These are phyloP conservation scores for Mechanitis messenoides DNA, from an alignment of 2,888 invertebrate genomes.

Conservation along the genomic window DNA sequence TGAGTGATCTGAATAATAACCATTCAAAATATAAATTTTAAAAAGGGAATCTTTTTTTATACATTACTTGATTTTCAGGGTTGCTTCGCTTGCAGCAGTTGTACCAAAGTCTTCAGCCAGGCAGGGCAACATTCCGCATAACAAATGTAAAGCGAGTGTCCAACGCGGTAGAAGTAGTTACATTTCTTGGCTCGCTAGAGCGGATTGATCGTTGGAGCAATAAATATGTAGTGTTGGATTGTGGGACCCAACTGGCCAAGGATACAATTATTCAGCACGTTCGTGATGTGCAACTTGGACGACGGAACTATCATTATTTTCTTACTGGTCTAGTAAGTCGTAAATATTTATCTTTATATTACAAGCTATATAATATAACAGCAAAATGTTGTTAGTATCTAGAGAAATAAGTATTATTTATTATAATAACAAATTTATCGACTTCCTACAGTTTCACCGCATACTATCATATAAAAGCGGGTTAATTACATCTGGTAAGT, in stretches of 20 bases:
- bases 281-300: slow-evolving; percentile 88
- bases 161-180: slow-evolving; percentile 88
- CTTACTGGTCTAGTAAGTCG: slow-evolving; percentile 90
- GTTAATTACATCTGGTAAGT: slow-evolving; percentile 6
- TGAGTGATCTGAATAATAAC: too few species aligned
- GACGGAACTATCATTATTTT: slow-evolving; percentile 93
- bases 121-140: slow-evolving; percentile 89
- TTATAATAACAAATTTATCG: too few species aligned
- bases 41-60: too few species aligned
- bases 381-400: too few species aligned
- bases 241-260: slow-evolving; percentile 89
- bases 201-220: slow-evolving; percentile 87
- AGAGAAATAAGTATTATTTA: too few species aligned
- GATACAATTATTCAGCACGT: slow-evolving; percentile 91
- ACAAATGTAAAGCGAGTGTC: slow-evolving; percentile 90
- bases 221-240: slow-evolving; percentile 93
- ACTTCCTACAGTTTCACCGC: too few species aligned
- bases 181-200: slow-evolving; percentile 87
- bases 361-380: too few species aligned
- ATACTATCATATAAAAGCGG: not conserved
- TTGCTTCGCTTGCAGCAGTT: slow-evolving; percentile 93
- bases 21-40: too few species aligned
- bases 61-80: slow-evolving; percentile 73
- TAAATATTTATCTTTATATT: slow-evolving; percentile 3
- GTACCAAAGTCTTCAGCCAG: slow-evolving; percentile 89